A percentile compares a stretch with the other conserved stretches of the same genome.
Evolutionary conservation across 2,113 vertebrate genomes (phyloP).

Genomic region (Romanogobio albipinnatus): DNA sequence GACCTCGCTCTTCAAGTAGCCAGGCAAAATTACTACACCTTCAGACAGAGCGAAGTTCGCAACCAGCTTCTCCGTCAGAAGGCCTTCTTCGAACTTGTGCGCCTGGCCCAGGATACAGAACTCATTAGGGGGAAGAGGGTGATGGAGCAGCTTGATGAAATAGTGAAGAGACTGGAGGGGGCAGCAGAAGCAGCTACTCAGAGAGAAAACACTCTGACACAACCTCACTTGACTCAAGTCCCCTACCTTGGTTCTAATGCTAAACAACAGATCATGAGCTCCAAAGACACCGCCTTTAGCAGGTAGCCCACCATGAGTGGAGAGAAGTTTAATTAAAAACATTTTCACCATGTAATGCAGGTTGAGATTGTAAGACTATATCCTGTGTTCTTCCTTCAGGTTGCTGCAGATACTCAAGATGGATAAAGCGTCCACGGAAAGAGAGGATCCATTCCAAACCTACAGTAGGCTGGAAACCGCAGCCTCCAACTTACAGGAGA

Average conservation of each 20-base stretch:
- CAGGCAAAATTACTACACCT: constrained; percentile 78
- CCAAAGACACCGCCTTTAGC: constrained; percentile 78
- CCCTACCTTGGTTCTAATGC: constrained; percentile 61
- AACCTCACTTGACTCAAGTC: constrained; percentile 69
- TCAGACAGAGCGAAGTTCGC: constrained; percentile 82
- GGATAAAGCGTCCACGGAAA: constrained; percentile 61
- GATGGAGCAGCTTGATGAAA: constrained; percentile 71
- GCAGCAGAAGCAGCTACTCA: constrained; percentile 63
- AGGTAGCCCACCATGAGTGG: constrained; percentile 73
- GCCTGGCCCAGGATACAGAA: constrained; percentile 83
- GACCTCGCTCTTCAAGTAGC: constrained; percentile 83
- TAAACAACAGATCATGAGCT: constrained; percentile 74
- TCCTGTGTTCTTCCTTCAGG: constrained; percentile 65
- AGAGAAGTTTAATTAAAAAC: neutral
- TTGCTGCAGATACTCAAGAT: constrained; percentile 83
- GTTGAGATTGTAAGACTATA: neutral
- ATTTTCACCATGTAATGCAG: neutral
- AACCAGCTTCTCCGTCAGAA: constrained; percentile 86
- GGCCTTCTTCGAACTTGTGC: constrained; percentile 87
- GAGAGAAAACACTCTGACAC: constrained; percentile 73
- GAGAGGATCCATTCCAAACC: constrained; percentile 84
- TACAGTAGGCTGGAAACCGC: constrained; percentile 79
- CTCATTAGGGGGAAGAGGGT: constrained; percentile 74
- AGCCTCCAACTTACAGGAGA: constrained; percentile 73
- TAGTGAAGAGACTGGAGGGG: constrained; percentile 72